A percentile compares a stretch with the other conserved stretches of the same genome.
These are phyloP conservation scores for Pseudomugil gertrudae DNA, from an alignment of 2,797 vertebrate species.

Conservation along the genomic window DNA sequence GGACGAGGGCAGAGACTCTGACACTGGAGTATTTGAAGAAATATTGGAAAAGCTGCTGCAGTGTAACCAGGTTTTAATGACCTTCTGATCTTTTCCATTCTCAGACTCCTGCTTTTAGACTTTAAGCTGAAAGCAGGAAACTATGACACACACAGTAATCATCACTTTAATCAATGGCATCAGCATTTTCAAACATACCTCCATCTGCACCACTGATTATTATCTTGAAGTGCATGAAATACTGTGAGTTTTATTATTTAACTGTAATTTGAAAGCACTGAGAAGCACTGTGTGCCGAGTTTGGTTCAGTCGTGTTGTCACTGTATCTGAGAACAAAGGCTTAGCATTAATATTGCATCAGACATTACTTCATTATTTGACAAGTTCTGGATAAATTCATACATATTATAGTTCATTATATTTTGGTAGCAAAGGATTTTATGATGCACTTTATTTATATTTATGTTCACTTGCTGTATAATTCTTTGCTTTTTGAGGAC, in stretches of 20 bases:
- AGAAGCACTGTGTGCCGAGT: neutral
- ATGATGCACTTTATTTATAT: neutral
- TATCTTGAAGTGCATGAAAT: neutral
- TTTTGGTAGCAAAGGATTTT: neutral
- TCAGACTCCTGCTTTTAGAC: slow-evolving; percentile 12
- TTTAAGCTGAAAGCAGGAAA: no score
- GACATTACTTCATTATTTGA: neutral
- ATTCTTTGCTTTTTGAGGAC: neutral
- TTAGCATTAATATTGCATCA: neutral
- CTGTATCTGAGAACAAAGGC: neutral
- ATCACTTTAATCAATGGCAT: slow-evolving; percentile 2
- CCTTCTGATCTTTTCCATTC: slow-evolving; percentile 17
- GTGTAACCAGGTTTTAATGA: slow-evolving; percentile 19
- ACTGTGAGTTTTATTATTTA: neutral
- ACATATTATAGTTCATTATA: neutral
- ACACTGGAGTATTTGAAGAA: slow-evolving; percentile 20
- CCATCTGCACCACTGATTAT: neutral
- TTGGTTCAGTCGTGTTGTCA: neutral
- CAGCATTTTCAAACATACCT: neutral
- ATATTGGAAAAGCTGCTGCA: slow-evolving; percentile 39
- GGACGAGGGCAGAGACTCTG: slow-evolving; percentile 15
- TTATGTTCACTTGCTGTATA: neutral
- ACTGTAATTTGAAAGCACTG: neutral
- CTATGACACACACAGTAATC: neutral
- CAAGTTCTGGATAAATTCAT: neutral